Base-by-base conservation (phyloP, 2,888 invertebrate genomes). In the Lomographa bimaculata region DNA sequence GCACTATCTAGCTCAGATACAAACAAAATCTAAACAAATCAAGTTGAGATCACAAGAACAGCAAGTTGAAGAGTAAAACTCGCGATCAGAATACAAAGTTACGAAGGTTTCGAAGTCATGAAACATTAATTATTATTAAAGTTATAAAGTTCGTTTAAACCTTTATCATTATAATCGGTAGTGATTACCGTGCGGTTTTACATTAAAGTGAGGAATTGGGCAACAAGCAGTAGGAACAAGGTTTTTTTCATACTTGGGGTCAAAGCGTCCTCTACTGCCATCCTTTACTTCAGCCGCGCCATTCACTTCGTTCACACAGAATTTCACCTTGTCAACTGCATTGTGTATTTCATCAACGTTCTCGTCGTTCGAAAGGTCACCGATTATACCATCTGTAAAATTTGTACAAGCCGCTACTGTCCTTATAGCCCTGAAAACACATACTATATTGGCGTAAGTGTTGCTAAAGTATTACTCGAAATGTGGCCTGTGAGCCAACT, bases 301-400 rank as follows among this genome's bases (percentile, higher is more conserved):
- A 59, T 79, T 81, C 82, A 82, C 82, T 82, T 64, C 50, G 64
- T 71, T 43, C 36, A 32, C 42, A 63, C 69, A 61, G 71, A 78
- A 81, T 79, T 80, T 83, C 75, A 81, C 83, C 83, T 82, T 82
- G 82, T 69, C 72, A 71, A 71, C 70, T 64, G 64, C 65, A 68
- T 64, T 71, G 71, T 69, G 62, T 71, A 64, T 71, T 71, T 68
- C 71, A 64, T 69, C 71, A 68, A 64, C 64, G 64, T 63, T 63
- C 61, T 60, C 61, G 57, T 50, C 57, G 63, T 56, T 57, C 59
- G 53, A 67, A 71, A 69, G 71, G 71, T 71, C 68, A 65, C 62
- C 65, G 34, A 45, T 46, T 47, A 51, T 50, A 54, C 47, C 54
- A 51, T 54, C 54, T 54, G 51, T 51, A 49, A 47, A 39, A 39